Base-by-base conservation (phyloP, 2,113 vertebrate species). In the Verasper variegatus region DNA sequence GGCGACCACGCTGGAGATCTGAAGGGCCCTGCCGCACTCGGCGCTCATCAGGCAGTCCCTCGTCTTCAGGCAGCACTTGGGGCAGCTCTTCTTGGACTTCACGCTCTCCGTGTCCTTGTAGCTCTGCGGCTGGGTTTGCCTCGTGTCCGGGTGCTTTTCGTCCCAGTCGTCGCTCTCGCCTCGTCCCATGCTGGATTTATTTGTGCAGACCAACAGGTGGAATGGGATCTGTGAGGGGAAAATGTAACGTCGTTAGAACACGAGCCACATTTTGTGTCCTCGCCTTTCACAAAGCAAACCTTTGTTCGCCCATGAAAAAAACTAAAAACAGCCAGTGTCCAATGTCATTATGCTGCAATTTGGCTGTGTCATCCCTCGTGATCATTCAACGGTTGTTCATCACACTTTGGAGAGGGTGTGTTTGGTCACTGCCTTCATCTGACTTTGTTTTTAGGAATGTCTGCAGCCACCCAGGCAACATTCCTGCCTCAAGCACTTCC, bases 41-140 rank as follows among this genome's bases (percentile, higher is more conserved):
- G 70, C 3, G 51, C 94, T 95, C 94, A 95, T 95, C 81, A 95
- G 74, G 59, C 94, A 95, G 55, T 85, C 59, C 52, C 70, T 82
- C 2, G 91, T 91, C 57, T 52, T 49, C 54, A 88, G 7, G 88
- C 94, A 95, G 82, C 94, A 95, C 37, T 2, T 76, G 5, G 87
- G 81, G 61, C 94, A 95, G 26, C 81, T 69, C 4, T 68, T 84
- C 24, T 20, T n/a, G 0, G 75, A 40, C 21, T 31, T 70, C 17
- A 14, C 68, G 3, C 2, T 57, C 1, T 49, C 14, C 78, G 23
- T 0, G 4, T 37, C 67, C 10, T 37, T 0, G 1, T 74, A 1
- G 0, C 1, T 83, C 35, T 42, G 4, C 15, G 92, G 90, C 71
- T 93, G 88, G 7, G 57, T 52, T n/a, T 75, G 78, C 24, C 9